Conservation (phyloP, 1,140 invertebrate species). For the Solenopsis invicta region DNA sequence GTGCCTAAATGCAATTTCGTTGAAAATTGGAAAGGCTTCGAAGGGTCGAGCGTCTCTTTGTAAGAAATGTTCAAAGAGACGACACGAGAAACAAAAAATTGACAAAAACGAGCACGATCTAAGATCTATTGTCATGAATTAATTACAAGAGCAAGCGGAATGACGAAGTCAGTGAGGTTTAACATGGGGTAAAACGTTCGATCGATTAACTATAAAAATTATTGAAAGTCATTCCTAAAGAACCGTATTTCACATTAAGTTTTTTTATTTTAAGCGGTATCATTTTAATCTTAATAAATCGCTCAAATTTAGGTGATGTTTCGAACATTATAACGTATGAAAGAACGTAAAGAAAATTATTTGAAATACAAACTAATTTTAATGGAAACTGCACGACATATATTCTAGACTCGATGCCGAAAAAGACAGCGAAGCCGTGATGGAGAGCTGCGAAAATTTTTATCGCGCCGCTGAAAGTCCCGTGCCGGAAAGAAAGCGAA, state of each 20-base stretch:
- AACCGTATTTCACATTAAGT: neutral
- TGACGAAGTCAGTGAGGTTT: neutral
- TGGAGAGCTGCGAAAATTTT: conserved; percentile 13
- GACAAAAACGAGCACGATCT: neutral
- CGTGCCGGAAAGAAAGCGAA: conserved; percentile 27
- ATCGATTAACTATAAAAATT: neutral
- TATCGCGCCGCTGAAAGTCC: conserved; percentile 22
- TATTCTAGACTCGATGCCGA: neutral
- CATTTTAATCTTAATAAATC: neutral
- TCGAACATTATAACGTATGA: neutral
- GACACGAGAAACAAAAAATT: neutral
- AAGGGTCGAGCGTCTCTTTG: neutral
- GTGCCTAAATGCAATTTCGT: conserved; percentile 45
- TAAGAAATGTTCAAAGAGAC: conserved; percentile 10
- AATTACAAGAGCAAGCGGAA: neutral
- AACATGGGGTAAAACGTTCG: neutral
- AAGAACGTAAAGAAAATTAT: neutral
- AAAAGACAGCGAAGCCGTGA: neutral
- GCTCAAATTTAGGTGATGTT: neutral
- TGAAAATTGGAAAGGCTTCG: conserved; percentile 2
- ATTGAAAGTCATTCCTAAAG: neutral
- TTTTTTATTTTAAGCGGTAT: neutral
- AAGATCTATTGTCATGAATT: neutral
- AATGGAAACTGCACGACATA: neutral
- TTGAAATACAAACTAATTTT: conserved; percentile 26